These are phyloP conservation scores for Ceratina japonica DNA, from an alignment of 1,140 invertebrate genomes.

Conservation along the genomic window DNA sequence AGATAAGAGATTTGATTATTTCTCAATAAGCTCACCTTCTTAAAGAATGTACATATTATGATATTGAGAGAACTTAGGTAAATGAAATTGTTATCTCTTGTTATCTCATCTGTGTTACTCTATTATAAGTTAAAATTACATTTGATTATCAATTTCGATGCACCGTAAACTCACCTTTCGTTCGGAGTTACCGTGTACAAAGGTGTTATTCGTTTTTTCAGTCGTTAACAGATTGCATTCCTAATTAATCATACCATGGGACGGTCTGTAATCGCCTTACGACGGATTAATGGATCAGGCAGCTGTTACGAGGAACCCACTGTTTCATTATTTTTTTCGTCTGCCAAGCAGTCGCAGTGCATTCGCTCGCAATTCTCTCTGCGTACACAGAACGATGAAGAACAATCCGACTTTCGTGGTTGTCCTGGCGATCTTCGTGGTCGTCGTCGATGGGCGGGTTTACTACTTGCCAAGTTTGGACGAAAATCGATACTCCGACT, in stretches of 20 bases:
- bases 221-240: conserved; percentile 12
- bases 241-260: conserved; percentile 51
- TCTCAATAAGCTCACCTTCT: too few relatives aligned
- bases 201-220: conserved; percentile 34
- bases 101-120: too few relatives aligned
- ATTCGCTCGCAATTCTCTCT: too few relatives aligned
- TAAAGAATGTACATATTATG: too few relatives aligned
- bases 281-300: conserved; percentile 60
- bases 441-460: conserved; percentile 46
- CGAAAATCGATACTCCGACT: conserved; percentile 43
- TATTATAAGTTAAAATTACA: too few relatives aligned
- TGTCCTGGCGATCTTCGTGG: conserved; percentile 17
- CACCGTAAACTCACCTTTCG: neutral
- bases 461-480: conserved; percentile 60
- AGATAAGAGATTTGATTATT: too few relatives aligned
- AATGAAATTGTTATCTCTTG: too few relatives aligned
- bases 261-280: conserved; percentile 68
- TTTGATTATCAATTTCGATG: too few relatives aligned
- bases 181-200: neutral
- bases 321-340: conserved; percentile 41
- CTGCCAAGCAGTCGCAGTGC: neutral
- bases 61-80: too few relatives aligned
- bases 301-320: conserved; percentile 39
- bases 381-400: conserved; percentile 28
- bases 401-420: neutral